Evolutionary conservation across 1,140 invertebrate species (phyloP), one percentile per base, ranked within the genome.

Genomic region (Drosophila asahinai): DNA sequence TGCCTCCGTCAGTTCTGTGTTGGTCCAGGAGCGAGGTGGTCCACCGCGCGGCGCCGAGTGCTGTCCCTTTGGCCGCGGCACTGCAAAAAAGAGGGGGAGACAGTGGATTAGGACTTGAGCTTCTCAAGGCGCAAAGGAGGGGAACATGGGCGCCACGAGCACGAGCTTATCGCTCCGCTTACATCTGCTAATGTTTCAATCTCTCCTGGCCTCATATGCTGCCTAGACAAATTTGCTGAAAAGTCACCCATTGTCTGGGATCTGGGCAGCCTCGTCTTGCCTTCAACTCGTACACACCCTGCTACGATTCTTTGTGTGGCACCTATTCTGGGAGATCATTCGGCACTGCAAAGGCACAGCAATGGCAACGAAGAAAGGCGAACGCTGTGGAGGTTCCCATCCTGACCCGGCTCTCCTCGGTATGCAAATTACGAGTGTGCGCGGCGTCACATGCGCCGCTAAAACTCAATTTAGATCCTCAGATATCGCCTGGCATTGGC

Each of bases 1-100:
- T 0, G 97, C 97, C 93, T 98, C 96, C 14, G 97, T 98, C 12
- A 98, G 94, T 86, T 98, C 97, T 0, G 96, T 96, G 93, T 98
- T 98, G 17, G 97, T 98, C 97, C 97, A 98, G 0, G 97, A 97
- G 22, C 97, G 94, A 0, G 97, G 97, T 1, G 97, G 97, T 2
- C 97, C 97, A 9, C 97, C 97, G 42, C 97, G 94, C 6, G 97
- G 97, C 2, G 97, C 97, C 79, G 96, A 97, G 94, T 98, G 97
- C 83, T 98, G 97, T 8, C 97, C 97, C 90, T 97, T 97, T 43
- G 97, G 96, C 83, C 96, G 94, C 7, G 95, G 95, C 66, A 96
- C 95, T 89, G 93, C 70, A 80, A 94, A 42, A 25, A n/a, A 75
- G n/a, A 72, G 7, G 19, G 17, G 30, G 27, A 52, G 19, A 45